Evolutionary conservation across 2,113 vertebrate genomes (phyloP), one percentile per base, ranked within the genome.

Genomic region (Excalfactoria chinensis): DNA sequence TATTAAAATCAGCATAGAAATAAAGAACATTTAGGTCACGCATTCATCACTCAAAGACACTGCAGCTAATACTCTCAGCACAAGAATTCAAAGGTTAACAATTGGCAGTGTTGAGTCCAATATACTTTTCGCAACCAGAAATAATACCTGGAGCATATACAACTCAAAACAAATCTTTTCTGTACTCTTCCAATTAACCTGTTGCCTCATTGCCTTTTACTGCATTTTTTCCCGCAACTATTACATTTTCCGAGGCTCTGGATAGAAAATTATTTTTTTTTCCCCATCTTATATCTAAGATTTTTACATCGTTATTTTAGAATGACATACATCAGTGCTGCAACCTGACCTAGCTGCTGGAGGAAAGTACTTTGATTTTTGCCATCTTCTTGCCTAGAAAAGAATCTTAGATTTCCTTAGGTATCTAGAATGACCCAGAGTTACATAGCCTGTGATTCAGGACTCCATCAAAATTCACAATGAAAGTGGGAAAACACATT

Each of bases 181-280:
- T 75, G 26, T 51, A 63, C 82, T 87, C 46, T 93, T 92, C 74
- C 75, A 89, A 87, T 95, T 90, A 94, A 92, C 64, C 59, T 89
- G 56, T 60, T 90, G 37, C 40, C 41, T 90, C 51, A 73, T 44
- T 51, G 53, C 77, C 71, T 86, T 89, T 84, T 48, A 35, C n/a
- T 82, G 64, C 13, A 60, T 60, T 67, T 82, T 84, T 84, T 89
- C 14, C 35, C 14, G 71, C 48, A 11, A 74, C 67, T 56, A 46
- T 79, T 92, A 59, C 82, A 6, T 85, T 66, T 76, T 69, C 37
- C 67, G 67, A 80, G 20, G 34, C 60, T 80, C 46, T 74, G 20
- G 13, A 62, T 66, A 86, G 37, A 4, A 68, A 43, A 72, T 1
- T 0, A 15, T 28, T 53, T 1, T 26, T 26, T 68, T 72, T 68